These are phyloP conservation scores for Tor tambroides DNA, from an alignment of 2,113 vertebrate species.

Conservation along the genomic window DNA sequence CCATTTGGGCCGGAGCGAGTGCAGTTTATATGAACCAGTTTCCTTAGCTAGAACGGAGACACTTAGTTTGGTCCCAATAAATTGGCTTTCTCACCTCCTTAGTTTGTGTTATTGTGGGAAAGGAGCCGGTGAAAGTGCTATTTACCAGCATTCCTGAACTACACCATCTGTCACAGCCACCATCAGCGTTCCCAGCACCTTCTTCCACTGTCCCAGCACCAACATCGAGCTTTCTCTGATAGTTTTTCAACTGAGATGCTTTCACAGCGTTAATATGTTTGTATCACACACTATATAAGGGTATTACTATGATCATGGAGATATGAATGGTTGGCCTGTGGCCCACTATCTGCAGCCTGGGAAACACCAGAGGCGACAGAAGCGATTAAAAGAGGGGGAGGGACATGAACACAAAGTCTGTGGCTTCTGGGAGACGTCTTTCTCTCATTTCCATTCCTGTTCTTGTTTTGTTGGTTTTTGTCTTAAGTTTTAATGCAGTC, in stretches of 20 bases:
- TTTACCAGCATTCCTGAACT: neutral
- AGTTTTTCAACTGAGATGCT: neutral
- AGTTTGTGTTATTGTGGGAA: conserved; percentile 44
- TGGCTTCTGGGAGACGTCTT: neutral
- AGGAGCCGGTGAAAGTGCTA: conserved; percentile 37
- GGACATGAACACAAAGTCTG: conserved; percentile 34
- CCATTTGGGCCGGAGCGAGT: conserved; percentile 48
- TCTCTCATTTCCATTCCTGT: conserved; percentile 41
- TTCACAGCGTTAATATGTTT: neutral
- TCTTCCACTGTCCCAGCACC: neutral
- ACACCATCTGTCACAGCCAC: conserved; percentile 26
- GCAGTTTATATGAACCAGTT: conserved; percentile 36
- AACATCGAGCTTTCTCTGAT: neutral
- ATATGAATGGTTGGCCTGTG: neutral
- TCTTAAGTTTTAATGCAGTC: neutral
- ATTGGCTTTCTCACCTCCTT: conserved; percentile 55
- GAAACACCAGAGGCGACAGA: conserved; percentile 15
- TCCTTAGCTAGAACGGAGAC: neutral
- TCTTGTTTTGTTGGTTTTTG: conserved; percentile 45
- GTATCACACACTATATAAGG: neutral
- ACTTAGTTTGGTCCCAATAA: conserved; percentile 19
- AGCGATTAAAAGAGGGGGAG: neutral
- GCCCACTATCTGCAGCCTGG: conserved; percentile 1
- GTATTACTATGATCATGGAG: neutral
- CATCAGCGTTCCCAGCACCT: neutral